A percentile compares a stretch with the other conserved stretches of the same genome.
Evolutionary conservation across 2,888 invertebrate genomes (phyloP).

Genomic region (Suillia variegata): DNA sequence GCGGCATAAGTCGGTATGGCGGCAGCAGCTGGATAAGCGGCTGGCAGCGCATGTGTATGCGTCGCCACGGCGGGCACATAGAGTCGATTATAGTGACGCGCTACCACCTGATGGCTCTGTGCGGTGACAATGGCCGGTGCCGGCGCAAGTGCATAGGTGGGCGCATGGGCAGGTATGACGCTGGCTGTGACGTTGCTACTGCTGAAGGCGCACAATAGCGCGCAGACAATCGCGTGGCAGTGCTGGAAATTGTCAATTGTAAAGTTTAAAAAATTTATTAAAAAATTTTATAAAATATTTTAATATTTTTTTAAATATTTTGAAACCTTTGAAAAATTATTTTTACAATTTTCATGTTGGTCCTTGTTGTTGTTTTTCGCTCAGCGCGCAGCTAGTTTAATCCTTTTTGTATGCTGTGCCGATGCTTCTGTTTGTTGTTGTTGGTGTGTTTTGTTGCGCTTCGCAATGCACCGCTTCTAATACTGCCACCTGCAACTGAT

Average conservation of each 20-base stretch:
- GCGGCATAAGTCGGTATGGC: conserved; percentile 29
- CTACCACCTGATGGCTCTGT: conserved; percentile 50
- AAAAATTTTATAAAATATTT: too few relatives aligned
- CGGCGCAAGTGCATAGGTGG: conserved; percentile 28
- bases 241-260: not conserved
- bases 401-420: too few relatives aligned
- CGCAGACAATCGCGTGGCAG: conserved; percentile 13
- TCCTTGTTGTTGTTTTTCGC: not conserved
- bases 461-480: not conserved
- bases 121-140: conserved; percentile 43
- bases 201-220: conserved; percentile 25
- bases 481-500: not conserved
- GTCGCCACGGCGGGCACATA: conserved; percentile 35
- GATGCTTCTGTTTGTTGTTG: not conserved
- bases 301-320: not conserved
- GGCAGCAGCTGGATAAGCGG: conserved; percentile 26
- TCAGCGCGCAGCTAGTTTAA: too few relatives aligned
- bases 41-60: conserved; percentile 9
- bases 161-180: conserved; percentile 31
- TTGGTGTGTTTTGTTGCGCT: not conserved
- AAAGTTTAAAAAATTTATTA: not conserved
- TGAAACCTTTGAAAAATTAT: not conserved
- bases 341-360: not conserved
- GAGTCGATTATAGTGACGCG: conserved; percentile 49
- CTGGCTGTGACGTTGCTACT: conserved; percentile 29